A percentile compares a stretch with the other conserved stretches of the same genome.
Conservation (phyloP, 2,113 vertebrate genomes). For the Mystacornis crossleyi region DNA sequence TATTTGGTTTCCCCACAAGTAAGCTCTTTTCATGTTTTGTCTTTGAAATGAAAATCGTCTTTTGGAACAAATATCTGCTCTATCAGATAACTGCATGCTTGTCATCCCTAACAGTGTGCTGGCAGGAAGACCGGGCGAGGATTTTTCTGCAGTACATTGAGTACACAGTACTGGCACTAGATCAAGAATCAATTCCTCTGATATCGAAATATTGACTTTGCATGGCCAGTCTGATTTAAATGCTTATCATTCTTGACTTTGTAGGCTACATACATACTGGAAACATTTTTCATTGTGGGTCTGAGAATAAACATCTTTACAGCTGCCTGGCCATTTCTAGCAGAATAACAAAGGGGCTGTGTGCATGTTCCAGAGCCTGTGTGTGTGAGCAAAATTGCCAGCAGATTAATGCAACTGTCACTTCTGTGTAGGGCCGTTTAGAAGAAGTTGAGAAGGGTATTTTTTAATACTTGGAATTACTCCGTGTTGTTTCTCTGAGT, state of each 20-base stretch:
- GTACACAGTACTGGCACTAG: constrained; percentile 55
- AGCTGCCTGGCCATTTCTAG: not conserved
- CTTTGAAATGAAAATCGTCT: constrained; percentile 78
- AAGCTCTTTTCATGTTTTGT: constrained; percentile 69
- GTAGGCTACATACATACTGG: constrained; percentile 29
- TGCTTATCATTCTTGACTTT: constrained; percentile 66
- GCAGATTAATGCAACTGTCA: constrained; percentile 14
- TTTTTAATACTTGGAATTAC: constrained; percentile 4
- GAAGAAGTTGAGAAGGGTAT: not conserved
- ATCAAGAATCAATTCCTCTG: constrained; percentile 68
- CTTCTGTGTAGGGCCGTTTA: not conserved
- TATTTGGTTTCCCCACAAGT: constrained; percentile 67
- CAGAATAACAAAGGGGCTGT: constrained; percentile 43
- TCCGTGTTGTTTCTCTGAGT: not conserved
- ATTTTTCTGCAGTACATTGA: constrained; percentile 59
- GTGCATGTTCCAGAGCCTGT: not conserved
- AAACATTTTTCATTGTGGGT: constrained; percentile 41
- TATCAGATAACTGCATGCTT: constrained; percentile 62
- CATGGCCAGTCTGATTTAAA: constrained; percentile 63
- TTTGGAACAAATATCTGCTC: constrained; percentile 61
- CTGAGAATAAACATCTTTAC: constrained; percentile 43
- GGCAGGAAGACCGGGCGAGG: constrained; percentile 54
- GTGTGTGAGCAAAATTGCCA: not conserved
- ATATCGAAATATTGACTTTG: constrained; percentile 70
- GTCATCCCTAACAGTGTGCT: constrained; percentile 49